phyloP scores from a whole-genome alignment of 2,888 invertebrate species.

The Dicycla oo region DNA sequence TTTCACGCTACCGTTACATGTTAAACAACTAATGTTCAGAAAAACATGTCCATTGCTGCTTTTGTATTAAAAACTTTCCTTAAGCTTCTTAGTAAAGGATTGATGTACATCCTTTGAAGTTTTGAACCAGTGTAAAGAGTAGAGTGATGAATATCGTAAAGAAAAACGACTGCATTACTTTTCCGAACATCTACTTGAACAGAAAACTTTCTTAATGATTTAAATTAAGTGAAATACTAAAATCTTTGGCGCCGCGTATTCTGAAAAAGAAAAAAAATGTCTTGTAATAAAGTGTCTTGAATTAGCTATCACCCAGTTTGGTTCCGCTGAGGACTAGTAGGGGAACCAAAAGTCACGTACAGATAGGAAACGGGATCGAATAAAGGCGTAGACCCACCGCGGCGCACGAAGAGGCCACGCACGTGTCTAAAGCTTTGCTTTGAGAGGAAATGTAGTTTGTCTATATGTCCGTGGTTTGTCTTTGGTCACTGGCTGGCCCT shows the following conservation, averaged over 20 bases:
- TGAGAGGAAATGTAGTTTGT: too few species aligned
- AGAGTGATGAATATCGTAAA: constrained; percentile 48
- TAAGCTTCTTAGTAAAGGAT: not conserved
- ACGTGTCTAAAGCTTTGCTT: too few species aligned
- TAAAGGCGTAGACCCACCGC: too few species aligned
- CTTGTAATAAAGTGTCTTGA: constrained; percentile 67
- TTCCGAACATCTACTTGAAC: constrained; percentile 29
- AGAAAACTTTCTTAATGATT: constrained; percentile 41
- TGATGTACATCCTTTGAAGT: constrained; percentile 7
- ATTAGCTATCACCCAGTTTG: constrained; percentile 62
- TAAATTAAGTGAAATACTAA: constrained; percentile 58
- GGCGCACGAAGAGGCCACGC: too few species aligned
- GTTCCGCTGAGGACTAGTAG: constrained; percentile 49
- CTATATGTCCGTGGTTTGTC: too few species aligned
- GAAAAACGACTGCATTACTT: constrained; percentile 48
- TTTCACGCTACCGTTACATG: constrained; percentile 8
- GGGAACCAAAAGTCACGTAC: constrained; percentile 12
- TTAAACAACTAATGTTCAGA: not conserved
- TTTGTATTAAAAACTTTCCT: not conserved
- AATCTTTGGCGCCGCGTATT: constrained; percentile 48
- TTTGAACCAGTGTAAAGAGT: not conserved
- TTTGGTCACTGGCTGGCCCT: too few species aligned
- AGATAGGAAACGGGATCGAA: too few species aligned
- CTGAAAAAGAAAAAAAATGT: constrained; percentile 58
- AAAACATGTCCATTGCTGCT: constrained; percentile 21